These are phyloP conservation scores for Myotis brandtii DNA, from an alignment of 2,113 vertebrate genomes.

Conservation along the genomic window DNA sequence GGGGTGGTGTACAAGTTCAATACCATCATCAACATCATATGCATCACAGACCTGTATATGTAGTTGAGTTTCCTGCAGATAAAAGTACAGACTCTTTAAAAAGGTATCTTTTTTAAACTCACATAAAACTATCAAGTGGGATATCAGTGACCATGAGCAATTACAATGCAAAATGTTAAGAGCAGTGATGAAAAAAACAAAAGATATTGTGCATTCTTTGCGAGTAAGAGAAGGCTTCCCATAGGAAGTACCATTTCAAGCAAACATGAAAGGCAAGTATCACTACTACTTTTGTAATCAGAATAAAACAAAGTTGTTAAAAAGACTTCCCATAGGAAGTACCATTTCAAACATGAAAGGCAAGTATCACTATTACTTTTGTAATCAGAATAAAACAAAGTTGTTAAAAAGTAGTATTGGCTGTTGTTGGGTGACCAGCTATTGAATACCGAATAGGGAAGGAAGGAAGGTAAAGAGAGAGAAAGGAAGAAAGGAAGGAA, in stretches of 20 bases:
- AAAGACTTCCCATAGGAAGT: not conserved
- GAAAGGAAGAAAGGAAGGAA: not conserved
- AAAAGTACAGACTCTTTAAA: not conserved
- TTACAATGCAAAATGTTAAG: not conserved
- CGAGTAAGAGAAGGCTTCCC: not conserved
- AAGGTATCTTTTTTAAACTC: not conserved
- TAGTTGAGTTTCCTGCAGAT: not conserved
- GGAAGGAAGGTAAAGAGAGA: not conserved
- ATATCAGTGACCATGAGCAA: not conserved
- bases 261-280: not conserved
- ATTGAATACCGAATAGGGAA: not conserved
- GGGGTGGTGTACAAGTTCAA: not conserved
- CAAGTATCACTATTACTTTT: not conserved
- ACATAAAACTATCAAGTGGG: not conserved
- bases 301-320: not conserved
- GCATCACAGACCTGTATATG: not conserved
- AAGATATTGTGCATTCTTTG: not conserved
- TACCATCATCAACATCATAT: not conserved
- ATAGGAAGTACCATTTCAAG: not conserved
- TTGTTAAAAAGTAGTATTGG: not conserved
- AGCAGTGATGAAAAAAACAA: not conserved
- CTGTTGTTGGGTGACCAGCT: not conserved
- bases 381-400: not conserved
- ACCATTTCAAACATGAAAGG: not conserved
- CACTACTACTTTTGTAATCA: not conserved